Percentiles rank a stretch among this genome's conserved stretches.
Conservation (phyloP, 2,113 vertebrate species). For the Peucedramus taeniatus region DNA sequence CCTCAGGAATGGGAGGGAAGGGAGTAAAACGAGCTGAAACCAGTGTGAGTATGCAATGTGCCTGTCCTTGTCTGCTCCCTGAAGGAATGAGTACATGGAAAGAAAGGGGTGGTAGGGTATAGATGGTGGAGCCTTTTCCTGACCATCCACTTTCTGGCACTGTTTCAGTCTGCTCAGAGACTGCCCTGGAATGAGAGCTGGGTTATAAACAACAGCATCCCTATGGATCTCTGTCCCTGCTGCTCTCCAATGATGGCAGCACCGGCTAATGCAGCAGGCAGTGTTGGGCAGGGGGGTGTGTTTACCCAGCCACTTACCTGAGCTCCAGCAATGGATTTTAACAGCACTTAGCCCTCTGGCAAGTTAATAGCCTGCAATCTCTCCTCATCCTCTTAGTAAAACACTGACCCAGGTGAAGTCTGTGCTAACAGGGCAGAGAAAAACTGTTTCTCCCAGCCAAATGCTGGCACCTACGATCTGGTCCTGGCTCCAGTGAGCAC, state of each 20-base stretch:
- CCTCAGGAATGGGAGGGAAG: not conserved
- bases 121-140: not conserved
- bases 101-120: not conserved
- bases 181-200: not conserved
- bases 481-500: not conserved
- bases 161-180: not conserved
- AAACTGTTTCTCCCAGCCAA: not conserved
- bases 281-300: not conserved
- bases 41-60: not conserved
- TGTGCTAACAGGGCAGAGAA: not conserved
- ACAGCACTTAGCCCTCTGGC: not conserved
- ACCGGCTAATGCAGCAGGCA: not conserved
- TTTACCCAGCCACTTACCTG: not conserved
- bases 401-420: not conserved
- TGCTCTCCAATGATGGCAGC: rapidly evolving
- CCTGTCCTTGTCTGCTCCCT: not conserved
- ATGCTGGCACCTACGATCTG: rapidly evolving
- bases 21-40: not conserved
- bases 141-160: not conserved
- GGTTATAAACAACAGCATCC: not conserved
- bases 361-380: not conserved
- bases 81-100: not conserved
- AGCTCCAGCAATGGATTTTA: not conserved
- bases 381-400: not conserved
- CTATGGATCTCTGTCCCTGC: not conserved